These are phyloP conservation scores for Lordiphosa clarofinis DNA, from an alignment of 1,140 invertebrate species.

Conservation along the genomic window DNA sequence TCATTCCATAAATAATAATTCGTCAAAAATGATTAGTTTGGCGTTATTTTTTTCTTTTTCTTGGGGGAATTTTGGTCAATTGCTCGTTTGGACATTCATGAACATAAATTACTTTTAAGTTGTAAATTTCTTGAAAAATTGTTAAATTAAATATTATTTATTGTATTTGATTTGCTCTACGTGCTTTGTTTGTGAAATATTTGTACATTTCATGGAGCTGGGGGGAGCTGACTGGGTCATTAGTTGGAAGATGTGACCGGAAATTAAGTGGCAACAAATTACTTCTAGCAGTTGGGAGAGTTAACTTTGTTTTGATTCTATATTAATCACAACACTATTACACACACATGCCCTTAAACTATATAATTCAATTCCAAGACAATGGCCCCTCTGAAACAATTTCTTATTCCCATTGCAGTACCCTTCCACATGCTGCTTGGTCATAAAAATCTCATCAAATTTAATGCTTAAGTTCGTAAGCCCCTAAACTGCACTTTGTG, in stretches of 20 bases:
- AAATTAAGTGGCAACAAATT: too few relatives aligned
- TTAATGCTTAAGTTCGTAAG: slow-evolving; percentile 60
- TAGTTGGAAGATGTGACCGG: too few relatives aligned
- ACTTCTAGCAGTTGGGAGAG: too few relatives aligned
- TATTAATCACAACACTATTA: background rate
- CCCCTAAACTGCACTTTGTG: slow-evolving; percentile 61
- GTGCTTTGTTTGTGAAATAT: slow-evolving; percentile 38
- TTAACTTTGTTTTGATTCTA: too few relatives aligned
- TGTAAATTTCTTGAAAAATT: slow-evolving; percentile 64
- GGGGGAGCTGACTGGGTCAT: too few relatives aligned
- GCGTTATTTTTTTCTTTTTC: background rate
- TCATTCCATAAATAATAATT: slow-evolving; percentile 61
- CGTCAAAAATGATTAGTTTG: background rate
- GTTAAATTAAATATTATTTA: slow-evolving; percentile 72
- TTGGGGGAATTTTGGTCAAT: slow-evolving; percentile 50
- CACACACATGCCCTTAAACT: slow-evolving; percentile 6
- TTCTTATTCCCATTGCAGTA: slow-evolving; percentile 8
- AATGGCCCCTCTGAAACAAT: slow-evolving; percentile 5
- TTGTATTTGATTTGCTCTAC: slow-evolving; percentile 60
- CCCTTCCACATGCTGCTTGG: slow-evolving; percentile 3
- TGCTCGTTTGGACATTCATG: slow-evolving; percentile 59
- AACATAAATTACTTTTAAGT: slow-evolving; percentile 61
- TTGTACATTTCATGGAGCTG: too few relatives aligned
- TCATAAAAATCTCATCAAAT: slow-evolving; percentile 63
- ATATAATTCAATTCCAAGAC: slow-evolving; percentile 2